Evolutionary conservation across 2,113 vertebrate species (phyloP), one percentile per base, ranked within the genome.

Genomic region (Oreochromis niloticus): DNA sequence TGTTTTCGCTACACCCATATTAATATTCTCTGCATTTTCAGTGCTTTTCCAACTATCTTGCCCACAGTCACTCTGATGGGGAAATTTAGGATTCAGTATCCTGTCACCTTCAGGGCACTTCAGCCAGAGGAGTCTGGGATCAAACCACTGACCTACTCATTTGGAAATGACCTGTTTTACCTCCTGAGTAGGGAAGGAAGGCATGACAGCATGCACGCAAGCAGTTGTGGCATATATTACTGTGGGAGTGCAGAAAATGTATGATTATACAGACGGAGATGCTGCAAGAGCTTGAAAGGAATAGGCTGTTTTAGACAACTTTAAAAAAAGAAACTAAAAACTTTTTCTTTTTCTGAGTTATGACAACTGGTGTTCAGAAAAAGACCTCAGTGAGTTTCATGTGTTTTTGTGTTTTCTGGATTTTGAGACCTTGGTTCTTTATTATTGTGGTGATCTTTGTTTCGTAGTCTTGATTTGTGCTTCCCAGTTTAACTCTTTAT

Each of bases 321-420:
- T 61, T 1, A 10, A 1, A 4, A 71, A 43, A 2, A 2, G 4
- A 0, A 27, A 6, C 9, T n/a, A n/a, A 63, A 36, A 12, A n/a
- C 9, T 24, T 43, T 24, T 68, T 68, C 6, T 12, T 12, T 36
- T 66, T 68, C 8, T 46, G 39, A 73, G 2, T 73, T 27, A 27
- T 46, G 68, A 46, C 68, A 73, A 0, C 41, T 73, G 41, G 41
- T 27, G 22, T 27, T 4, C 22, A 73, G 66, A 24, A 46, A 43
- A 73, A 46, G 5, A 73, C 66, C 22, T 43, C 66, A 27, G 22
- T 46, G 66, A 73, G 22, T n/a, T 43, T 24, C 30, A 34, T 3
- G 61, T 1, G 61, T n/a, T 39, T 12, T 39, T 39, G 22, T 56
- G 54, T 56, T 56, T 56, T 56, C n/a, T 55, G 52, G 52, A 56